Evolutionary conservation across 2,888 invertebrate species (phyloP).

Genomic region (Apodemia duryi): DNA sequence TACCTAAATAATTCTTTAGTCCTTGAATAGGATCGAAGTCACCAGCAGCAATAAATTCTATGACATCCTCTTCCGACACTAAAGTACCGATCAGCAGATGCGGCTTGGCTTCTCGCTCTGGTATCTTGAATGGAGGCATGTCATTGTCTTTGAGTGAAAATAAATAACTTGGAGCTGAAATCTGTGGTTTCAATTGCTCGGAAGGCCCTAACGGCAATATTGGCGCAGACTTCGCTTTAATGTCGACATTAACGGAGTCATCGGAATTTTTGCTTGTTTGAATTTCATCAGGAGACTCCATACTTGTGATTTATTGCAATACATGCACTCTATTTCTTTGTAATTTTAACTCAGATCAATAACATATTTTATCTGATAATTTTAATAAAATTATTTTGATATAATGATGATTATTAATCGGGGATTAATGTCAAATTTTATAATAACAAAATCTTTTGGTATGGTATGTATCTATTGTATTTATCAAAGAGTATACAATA

Average conservation of each 20-base stretch:
- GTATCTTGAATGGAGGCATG: conserved; percentile 53
- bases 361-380: too few species aligned
- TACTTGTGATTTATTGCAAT: neutral
- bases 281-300: neutral
- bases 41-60: conserved; percentile 50
- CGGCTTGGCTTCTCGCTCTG: conserved; percentile 41
- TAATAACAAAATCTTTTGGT: too few species aligned
- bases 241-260: conserved; percentile 14
- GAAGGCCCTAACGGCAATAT: conserved; percentile 28
- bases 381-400: neutral
- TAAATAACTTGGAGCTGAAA: conserved; percentile 63
- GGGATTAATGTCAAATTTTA: neutral
- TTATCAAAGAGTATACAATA: too few species aligned
- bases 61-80: conserved; percentile 48
- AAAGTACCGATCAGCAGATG: conserved; percentile 46
- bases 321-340: neutral
- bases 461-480: too few species aligned
- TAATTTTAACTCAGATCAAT: neutral
- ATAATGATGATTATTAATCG: too few species aligned
- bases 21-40: conserved; percentile 40
- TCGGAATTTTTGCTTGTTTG: neutral
- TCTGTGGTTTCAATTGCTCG: conserved; percentile 38
- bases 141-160: conserved; percentile 55
- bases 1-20: conserved; percentile 47
- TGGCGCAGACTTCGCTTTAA: conserved; percentile 47